Conservation (phyloP, 2,113 vertebrate species). For the Bubo bubo region DNA sequence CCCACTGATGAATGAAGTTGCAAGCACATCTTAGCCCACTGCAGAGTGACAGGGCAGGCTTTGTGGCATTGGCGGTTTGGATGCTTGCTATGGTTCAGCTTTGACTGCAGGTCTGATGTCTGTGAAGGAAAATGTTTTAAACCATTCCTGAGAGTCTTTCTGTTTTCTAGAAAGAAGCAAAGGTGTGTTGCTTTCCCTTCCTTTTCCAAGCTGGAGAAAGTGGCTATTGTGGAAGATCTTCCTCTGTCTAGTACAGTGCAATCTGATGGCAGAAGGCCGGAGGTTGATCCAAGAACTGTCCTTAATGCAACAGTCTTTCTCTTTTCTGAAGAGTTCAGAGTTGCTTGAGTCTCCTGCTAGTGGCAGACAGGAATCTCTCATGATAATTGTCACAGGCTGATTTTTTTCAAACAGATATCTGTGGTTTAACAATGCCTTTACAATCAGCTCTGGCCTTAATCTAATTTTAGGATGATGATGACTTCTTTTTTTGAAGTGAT, state of each 20-base stretch:
- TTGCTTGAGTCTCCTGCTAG: not conserved
- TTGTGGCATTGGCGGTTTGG: not conserved
- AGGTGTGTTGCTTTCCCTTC: not conserved
- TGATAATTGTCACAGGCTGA: conserved; percentile 47
- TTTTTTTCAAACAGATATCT: conserved; percentile 56
- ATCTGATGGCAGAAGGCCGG: not conserved
- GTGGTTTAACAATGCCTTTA: conserved; percentile 69
- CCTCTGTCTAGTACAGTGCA: not conserved
- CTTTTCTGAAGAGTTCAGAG: not conserved
- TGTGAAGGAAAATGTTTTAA: not conserved
- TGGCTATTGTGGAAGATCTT: not conserved
- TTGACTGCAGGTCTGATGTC: not conserved
- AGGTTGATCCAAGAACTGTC: not conserved
- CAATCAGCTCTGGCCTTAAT: conserved; percentile 70
- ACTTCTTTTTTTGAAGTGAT: conserved; percentile 54
- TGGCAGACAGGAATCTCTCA: conserved; percentile 12
- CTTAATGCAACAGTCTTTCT: not conserved
- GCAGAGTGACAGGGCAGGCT: not conserved
- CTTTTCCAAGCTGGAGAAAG: not conserved
- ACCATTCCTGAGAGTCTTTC: not conserved
- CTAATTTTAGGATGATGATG: conserved; percentile 52
- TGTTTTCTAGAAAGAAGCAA: not conserved
- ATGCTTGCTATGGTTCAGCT: not conserved
- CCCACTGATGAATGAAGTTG: not conserved
- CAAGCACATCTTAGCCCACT: not conserved